These are phyloP conservation scores for Linnaemya tessellans DNA, from an alignment of 2,888 invertebrate species.

Conservation along the genomic window DNA sequence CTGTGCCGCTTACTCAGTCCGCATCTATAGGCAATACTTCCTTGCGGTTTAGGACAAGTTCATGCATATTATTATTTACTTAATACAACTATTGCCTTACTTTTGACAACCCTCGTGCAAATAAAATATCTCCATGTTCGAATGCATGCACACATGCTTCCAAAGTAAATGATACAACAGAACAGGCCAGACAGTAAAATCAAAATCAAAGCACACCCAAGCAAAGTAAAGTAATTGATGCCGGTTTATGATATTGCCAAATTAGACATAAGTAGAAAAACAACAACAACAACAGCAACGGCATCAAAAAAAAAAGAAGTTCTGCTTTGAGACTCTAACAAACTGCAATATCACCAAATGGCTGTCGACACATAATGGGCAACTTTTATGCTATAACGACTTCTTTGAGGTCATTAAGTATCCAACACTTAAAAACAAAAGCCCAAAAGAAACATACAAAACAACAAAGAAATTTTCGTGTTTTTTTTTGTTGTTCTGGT, in stretches of 20 bases:
- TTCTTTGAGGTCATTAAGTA: conserved; percentile 57
- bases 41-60: too few species aligned
- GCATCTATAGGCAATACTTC: too few species aligned
- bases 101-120: background rate
- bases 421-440: conserved; percentile 60
- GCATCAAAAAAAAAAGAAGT: background rate
- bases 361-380: conserved; percentile 54
- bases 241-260: conserved; percentile 68
- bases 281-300: conserved; percentile 26
- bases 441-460: conserved; percentile 28
- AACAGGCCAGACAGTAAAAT: conserved; percentile 56
- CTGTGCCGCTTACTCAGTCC: too few species aligned
- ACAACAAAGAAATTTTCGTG: conserved; percentile 18
- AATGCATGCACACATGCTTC: background rate
- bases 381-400: conserved; percentile 48
- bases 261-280: conserved; percentile 59
- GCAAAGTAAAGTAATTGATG: conserved; percentile 65
- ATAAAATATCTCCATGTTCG: background rate
- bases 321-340: conserved; percentile 40
- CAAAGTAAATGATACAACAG: conserved; percentile 29
- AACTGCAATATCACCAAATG: conserved; percentile 54
- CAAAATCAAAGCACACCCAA: conserved; percentile 46
- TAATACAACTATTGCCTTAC: too few species aligned
- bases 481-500: conserved; percentile 27
- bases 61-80: too few species aligned